Percentiles rank a stretch among this genome's conserved stretches.
These are phyloP conservation scores for Steromphala cineraria DNA, from an alignment of 2,888 invertebrate genomes.

Conservation along the genomic window DNA sequence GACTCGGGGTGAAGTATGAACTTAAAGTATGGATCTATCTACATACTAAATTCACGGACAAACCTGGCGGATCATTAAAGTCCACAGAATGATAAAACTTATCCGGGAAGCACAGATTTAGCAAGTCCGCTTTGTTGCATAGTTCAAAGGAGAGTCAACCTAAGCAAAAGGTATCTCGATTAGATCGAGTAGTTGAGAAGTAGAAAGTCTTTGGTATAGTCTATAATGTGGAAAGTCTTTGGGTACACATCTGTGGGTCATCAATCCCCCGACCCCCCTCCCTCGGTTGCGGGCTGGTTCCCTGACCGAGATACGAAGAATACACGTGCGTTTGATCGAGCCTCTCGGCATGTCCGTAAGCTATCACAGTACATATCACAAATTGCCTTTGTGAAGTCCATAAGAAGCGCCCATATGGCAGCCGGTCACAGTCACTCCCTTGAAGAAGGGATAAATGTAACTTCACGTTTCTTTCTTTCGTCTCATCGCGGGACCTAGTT, in stretches of 20 bases:
- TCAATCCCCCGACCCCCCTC: not conserved
- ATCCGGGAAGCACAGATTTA: not conserved
- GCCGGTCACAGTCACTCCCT: not conserved
- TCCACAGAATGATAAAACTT: not conserved
- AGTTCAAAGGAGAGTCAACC: no score
- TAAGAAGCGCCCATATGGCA: no score
- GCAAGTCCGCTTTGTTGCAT: no score
- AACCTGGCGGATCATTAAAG: not conserved
- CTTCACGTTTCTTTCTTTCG: not conserved
- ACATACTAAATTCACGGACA: not conserved
- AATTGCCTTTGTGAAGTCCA: no score
- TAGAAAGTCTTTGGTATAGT: no score
- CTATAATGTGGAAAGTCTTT: no score
- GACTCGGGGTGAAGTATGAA: not conserved
- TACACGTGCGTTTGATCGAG: not conserved
- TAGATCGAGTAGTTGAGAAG: no score
- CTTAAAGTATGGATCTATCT: not conserved
- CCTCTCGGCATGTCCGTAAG: not conserved
- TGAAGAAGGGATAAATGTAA: not conserved
- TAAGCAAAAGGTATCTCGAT: no score
- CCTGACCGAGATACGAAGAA: not conserved
- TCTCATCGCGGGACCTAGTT: not conserved
- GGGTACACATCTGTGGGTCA: not conserved
- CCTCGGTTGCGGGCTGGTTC: not conserved
- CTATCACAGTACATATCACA: no score